Conservation (phyloP, 2,113 vertebrate genomes). For the Alectura lathami region DNA sequence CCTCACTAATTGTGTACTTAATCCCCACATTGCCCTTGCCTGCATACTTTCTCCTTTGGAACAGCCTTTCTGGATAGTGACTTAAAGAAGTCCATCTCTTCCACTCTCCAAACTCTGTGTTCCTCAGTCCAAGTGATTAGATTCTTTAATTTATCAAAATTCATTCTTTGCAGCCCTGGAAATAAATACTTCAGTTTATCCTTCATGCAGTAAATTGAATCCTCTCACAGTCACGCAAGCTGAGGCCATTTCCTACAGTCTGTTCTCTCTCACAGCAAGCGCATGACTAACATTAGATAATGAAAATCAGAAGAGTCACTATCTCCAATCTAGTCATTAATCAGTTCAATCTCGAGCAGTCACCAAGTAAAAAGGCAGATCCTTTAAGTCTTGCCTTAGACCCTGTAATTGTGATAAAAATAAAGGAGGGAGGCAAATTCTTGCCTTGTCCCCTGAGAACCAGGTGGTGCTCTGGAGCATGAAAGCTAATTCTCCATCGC, state of each 20-base stretch:
- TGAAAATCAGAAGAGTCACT: background rate
- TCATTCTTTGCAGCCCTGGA: background rate
- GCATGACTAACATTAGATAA: background rate
- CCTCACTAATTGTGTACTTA: background rate
- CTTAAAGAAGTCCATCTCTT: background rate
- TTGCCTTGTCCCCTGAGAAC: background rate
- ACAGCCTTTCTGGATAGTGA: background rate
- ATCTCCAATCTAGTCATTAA: background rate
- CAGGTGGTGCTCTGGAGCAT: background rate
- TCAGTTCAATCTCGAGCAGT: background rate
- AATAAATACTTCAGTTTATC: background rate
- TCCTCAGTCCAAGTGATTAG: background rate
- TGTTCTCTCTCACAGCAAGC: background rate
- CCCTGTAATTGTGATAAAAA: background rate
- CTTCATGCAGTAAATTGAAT: background rate
- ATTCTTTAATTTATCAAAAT: background rate
- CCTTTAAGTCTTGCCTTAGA: background rate
- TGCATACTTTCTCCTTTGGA: background rate
- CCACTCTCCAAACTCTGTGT: background rate
- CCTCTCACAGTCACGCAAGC: background rate
- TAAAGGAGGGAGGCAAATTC: background rate
- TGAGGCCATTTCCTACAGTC: background rate
- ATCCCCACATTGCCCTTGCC: background rate
- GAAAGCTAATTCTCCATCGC: background rate
- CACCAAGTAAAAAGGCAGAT: background rate